phyloP scores from a whole-genome alignment of 2,113 vertebrate genomes.

The Actinemys pallida region DNA sequence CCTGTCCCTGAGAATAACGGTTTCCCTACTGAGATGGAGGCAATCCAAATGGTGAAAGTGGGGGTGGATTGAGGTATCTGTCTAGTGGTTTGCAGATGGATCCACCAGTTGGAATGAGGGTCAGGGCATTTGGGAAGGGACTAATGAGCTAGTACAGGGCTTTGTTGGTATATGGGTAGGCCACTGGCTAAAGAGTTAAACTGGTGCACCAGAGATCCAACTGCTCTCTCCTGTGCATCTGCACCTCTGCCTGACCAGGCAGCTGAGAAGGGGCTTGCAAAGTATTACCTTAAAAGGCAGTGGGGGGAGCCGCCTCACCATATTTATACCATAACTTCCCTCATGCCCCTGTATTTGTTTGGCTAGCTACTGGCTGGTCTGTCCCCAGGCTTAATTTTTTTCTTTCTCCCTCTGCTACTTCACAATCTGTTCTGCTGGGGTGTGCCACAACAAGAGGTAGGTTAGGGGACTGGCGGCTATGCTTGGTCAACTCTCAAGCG shows the following conservation, averaged over 20 bases:
- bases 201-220: not conserved
- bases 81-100: not conserved
- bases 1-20: not conserved
- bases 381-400: not conserved
- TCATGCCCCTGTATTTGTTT: not conserved
- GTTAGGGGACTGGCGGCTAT: not conserved
- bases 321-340: not conserved
- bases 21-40: not conserved
- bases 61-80: not conserved
- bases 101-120: not conserved
- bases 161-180: not conserved
- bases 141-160: conserved; percentile 14
- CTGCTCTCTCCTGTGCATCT: not conserved
- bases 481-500: fast-evolving
- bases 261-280: not conserved
- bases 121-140: not conserved
- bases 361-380: not conserved
- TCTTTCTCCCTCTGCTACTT: not conserved
- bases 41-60: not conserved
- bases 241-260: not conserved
- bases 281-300: not conserved
- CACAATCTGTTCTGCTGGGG: not conserved
- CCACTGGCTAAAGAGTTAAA: not conserved
- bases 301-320: not conserved
- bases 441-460: not conserved